Base-by-base conservation (phyloP, 2,888 invertebrate genomes). In the Mesorhabditis sp. region DNA sequence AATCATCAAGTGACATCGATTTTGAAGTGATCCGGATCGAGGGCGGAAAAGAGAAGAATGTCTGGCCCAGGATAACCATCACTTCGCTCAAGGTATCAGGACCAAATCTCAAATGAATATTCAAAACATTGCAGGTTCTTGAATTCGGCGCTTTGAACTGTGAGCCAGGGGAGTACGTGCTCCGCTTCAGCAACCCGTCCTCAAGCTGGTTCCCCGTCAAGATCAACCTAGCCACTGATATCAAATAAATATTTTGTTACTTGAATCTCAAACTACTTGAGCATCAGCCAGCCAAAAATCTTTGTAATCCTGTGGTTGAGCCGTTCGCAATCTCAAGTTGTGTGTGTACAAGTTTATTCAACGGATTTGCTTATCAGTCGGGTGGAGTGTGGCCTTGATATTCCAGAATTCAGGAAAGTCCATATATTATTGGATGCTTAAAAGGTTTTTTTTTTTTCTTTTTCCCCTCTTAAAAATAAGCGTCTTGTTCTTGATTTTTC, bases 61-160 rank as follows among this genome's bases (percentile, higher is more conserved):
- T 82, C 58, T 81, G 80, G 82, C 83, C 83, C n/a, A 74, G 75
- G 67, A 74, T 82, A 62, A 80, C 79, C 6, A 67, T 82, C 10
- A 77, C 79, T 4, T 74, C 75, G 45, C 72, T 82, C 10, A 82
- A 81, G 72, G 78, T 77, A 28, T 28, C 28, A 58, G 28, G 58
- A 10, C 13, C 45, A 43, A 50, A 50, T 13, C 7, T 13, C 7
- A 50, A 13, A n/a, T 13, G 58, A 50, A 13, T 50, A n/a, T n/a
- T 58, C 67, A 67, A 13, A 6, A 67, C 13, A 6, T 72, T 77
- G 45, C 73, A 79, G 75, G 66, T 80, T 3, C 78, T 83, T 7
- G 83, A 83, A 64, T 78, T 70, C 43, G 82, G 83, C 0, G 58
- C 67, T 2, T 72, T 78, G 43, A 58, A 70, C n/a, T 69, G 75